Evolutionary conservation across 2,888 invertebrate genomes (phyloP).

Genomic region (Himalopsyche kuldschensis): DNA sequence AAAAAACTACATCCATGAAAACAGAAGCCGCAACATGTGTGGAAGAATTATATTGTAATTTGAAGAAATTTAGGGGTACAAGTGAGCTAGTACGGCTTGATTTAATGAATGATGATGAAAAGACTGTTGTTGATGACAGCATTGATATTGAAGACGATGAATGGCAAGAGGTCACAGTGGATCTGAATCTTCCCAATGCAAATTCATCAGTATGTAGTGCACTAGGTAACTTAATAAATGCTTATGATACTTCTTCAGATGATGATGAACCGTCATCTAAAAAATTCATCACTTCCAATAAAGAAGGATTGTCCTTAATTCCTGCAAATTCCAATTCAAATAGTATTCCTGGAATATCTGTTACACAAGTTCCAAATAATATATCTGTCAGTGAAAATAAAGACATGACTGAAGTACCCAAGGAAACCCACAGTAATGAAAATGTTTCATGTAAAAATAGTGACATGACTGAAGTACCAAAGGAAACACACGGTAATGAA

Average conservation of each 20-base stretch:
- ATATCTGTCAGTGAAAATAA: neutral
- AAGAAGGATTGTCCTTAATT: neutral
- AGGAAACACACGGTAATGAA: neutral
- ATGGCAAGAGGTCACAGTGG: constrained; percentile 41
- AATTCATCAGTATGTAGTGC: constrained; percentile 56
- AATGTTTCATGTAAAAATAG: constrained; percentile 6
- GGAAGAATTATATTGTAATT: constrained; percentile 44
- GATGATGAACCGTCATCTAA: constrained; percentile 41
- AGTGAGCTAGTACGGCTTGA: constrained; percentile 45
- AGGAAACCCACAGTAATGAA: neutral
- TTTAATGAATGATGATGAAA: constrained; percentile 42
- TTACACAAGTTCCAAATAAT: neutral
- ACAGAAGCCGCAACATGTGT: neutral
- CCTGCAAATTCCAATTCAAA: neutral
- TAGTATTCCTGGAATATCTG: neutral
- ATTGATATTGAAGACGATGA: constrained; percentile 52
- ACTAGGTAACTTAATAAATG: constrained; percentile 59
- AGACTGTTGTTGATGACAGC: constrained; percentile 40
- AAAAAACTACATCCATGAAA: neutral
- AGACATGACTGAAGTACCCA: neutral
- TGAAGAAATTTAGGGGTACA: constrained; percentile 58
- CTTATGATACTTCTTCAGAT: constrained; percentile 61
- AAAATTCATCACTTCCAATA: constrained; percentile 3
- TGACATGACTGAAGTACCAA: neutral
- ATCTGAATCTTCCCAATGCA: constrained; percentile 2